Conservation (phyloP, 2,113 vertebrate species). For the Carassius carassius region DNA sequence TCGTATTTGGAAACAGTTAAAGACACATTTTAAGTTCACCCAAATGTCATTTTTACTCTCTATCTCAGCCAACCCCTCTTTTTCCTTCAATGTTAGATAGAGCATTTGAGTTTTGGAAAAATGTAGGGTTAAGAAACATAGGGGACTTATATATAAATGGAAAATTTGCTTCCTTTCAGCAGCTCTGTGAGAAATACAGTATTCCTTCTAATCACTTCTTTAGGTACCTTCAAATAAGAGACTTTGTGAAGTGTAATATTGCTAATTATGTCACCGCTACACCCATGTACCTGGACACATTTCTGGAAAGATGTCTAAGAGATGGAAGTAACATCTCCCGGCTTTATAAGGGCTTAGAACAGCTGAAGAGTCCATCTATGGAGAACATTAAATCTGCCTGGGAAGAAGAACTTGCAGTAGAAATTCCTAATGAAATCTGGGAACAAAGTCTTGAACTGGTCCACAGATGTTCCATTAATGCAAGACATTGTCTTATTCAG, state of each 20-base stretch:
- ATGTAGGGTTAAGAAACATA: neutral
- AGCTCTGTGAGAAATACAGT: slow-evolving; percentile 3
- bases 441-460: too few relatives aligned
- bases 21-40: neutral
- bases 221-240: too few relatives aligned
- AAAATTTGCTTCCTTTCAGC: neutral
- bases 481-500: too few relatives aligned
- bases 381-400: neutral
- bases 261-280: neutral
- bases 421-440: neutral
- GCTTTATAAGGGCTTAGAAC: neutral
- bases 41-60: neutral
- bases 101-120: neutral
- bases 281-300: neutral
- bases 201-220: neutral
- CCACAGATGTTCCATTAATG: too few relatives aligned
- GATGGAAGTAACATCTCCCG: too few relatives aligned
- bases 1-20: neutral
- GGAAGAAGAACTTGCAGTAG: neutral
- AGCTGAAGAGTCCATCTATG: neutral
- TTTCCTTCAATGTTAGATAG: neutral
- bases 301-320: neutral
- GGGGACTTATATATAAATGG: neutral
- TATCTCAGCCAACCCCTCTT: neutral
- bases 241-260: neutral